Percentiles rank a stretch among this genome's conserved stretches.
phyloP scores from a whole-genome alignment of 2,888 invertebrate genomes.

The Pseudococcus longispinus region DNA sequence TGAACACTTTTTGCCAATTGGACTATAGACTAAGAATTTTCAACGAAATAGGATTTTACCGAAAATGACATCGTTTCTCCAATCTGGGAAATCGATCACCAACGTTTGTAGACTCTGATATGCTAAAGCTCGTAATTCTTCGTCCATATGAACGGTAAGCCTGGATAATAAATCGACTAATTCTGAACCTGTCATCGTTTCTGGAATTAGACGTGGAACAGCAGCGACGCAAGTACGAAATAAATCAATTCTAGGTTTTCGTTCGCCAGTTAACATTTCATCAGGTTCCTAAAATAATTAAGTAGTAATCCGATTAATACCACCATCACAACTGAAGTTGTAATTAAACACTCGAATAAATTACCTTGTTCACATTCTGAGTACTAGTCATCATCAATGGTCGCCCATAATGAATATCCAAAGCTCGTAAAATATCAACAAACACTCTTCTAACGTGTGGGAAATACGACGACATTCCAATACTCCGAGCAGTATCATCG shows the following conservation, averaged over 20 bases:
- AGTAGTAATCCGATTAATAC: background rate
- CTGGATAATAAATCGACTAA: constrained; percentile 92
- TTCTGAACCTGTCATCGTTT: constrained; percentile 94
- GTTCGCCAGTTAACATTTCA: constrained; percentile 91
- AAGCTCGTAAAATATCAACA: constrained; percentile 90
- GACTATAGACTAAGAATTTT: too few species aligned
- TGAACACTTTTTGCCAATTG: too few species aligned
- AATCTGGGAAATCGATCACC: constrained; percentile 94
- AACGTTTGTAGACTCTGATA: constrained; percentile 95
- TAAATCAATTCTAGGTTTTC: constrained; percentile 96
- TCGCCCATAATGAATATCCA: constrained; percentile 96
- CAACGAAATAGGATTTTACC: constrained; percentile 61
- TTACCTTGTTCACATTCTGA: constrained; percentile 87
- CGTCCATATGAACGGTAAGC: constrained; percentile 97
- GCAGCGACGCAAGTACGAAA: constrained; percentile 98
- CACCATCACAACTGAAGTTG: background rate
- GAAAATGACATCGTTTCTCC: constrained; percentile 92
- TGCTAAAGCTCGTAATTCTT: constrained; percentile 90
- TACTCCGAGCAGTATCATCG: constrained; percentile 93
- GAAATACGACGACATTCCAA: constrained; percentile 97
- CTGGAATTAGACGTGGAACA: constrained; percentile 95
- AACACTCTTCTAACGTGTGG: constrained; percentile 94
- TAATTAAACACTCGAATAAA: constrained; percentile 45
- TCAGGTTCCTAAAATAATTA: constrained; percentile 71
- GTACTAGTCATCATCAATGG: constrained; percentile 96